A percentile compares a stretch with the other conserved stretches of the same genome.
Conservation (phyloP, 2,113 vertebrate species). For the Ceyx melanurus region DNA sequence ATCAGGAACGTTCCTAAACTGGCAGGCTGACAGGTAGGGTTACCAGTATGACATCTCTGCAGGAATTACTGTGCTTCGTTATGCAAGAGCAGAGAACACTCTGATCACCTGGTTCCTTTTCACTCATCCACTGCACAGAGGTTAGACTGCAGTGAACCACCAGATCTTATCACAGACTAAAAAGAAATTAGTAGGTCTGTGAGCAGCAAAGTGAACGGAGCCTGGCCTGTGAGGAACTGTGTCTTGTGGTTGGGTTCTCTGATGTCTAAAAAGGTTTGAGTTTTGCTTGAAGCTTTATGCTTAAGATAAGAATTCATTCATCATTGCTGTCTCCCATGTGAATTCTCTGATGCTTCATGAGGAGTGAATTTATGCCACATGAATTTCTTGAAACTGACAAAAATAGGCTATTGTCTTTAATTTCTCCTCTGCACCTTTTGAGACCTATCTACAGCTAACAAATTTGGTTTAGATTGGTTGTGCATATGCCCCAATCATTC, state of each 20-base stretch:
- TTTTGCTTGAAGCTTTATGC: not conserved
- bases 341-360: not conserved
- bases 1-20: not conserved
- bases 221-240: not conserved
- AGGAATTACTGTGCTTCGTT: not conserved
- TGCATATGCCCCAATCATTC: not conserved
- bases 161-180: conserved; percentile 27
- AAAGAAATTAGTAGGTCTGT: not conserved
- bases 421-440: not conserved
- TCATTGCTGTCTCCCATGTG: not conserved
- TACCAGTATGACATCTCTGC: not conserved
- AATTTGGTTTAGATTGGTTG: not conserved
- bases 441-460: not conserved
- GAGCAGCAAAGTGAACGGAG: not conserved
- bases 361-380: not conserved
- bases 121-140: not conserved
- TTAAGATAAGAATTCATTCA: not conserved
- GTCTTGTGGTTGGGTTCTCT: not conserved
- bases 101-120: not conserved
- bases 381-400: not conserved
- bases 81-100: not conserved
- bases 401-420: not conserved
- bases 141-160: not conserved
- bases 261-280: not conserved
- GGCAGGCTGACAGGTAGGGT: not conserved